Evolutionary conservation across 2,888 invertebrate species (phyloP), one percentile per base, ranked within the genome.

Genomic region (Volucella bombylans): DNA sequence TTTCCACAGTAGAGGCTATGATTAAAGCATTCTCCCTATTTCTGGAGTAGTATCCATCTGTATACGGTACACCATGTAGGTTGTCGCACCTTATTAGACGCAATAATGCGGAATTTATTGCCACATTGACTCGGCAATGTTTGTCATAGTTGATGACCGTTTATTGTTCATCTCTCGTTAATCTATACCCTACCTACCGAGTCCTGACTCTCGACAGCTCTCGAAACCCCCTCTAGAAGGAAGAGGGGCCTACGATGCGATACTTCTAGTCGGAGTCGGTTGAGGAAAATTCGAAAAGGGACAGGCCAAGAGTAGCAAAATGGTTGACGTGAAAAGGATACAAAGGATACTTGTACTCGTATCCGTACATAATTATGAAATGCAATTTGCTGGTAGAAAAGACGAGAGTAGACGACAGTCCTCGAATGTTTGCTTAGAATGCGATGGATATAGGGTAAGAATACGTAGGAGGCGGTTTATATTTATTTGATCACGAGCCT

Each of bases 101-200:
- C 73, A 52, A 68, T 82, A 64, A 73, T 65, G 73, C 55, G 73
- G 45, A 41, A 69, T 79, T 82, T 68, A 82, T 73, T 82, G 78
- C 72, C 72, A 79, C 82, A 79, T 79, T 73, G 68, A 69, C 68
- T 73, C 64, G 57, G 50, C 69, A 43, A 3, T 18, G 39, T 69
- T 64, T 54, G 65, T 50, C 64, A 52, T 18, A 62, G 45, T 62
- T 41, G 57, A 69, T 43, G 45, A 67, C 67, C 54, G 18, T 52
- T 50, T 52, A 61, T 72, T 72, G 72, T 72, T 68, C 54, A 62
- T 55, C 55, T 31, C 31, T 69, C 55, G 59, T 76, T 76, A 61
- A 76, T 61, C 62, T 23, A 6, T 12, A 57, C 41, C 12, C 52
- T 47, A 1, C 23, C 47, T 4, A 43, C 10, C 12, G 12, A n/a